Evolutionary conservation across 2,888 invertebrate species (phyloP).

Genomic region (Caenorhabditis sp.): DNA sequence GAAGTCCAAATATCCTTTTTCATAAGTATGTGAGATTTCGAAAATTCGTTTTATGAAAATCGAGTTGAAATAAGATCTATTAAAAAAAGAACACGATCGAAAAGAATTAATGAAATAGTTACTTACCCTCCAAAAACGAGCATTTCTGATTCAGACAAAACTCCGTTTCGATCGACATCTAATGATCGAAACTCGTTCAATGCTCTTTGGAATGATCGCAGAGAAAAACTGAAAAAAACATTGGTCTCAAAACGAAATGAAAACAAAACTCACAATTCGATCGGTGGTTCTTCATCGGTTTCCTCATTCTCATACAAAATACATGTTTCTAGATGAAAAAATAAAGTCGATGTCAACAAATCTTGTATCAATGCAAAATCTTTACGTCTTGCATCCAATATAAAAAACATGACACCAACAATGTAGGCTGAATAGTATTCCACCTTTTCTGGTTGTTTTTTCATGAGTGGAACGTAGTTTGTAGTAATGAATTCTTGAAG

Average conservation of each 20-base stretch:
- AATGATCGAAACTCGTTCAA: conserved; percentile 30
- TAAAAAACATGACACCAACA: conserved; percentile 25
- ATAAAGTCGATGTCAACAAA: conserved; percentile 18
- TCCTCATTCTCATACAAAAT: conserved; percentile 18
- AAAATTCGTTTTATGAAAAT: conserved; percentile 23
- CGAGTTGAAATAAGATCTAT: conserved; percentile 18
- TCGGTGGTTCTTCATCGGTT: conserved; percentile 60
- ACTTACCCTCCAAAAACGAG: conserved; percentile 20
- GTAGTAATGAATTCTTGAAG: conserved; percentile 5
- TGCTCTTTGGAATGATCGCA: conserved; percentile 3
- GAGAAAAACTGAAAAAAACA: conserved; percentile 20
- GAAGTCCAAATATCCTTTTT: conserved; percentile 26
- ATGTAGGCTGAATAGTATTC: conserved; percentile 26
- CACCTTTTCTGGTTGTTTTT: not conserved
- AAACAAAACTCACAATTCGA: not conserved
- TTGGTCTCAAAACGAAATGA: not conserved
- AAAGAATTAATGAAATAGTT: not conserved
- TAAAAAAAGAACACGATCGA: not conserved
- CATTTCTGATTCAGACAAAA: conserved; percentile 17
- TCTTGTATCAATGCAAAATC: conserved; percentile 11
- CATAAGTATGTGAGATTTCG: conserved; percentile 27
- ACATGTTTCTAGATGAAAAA: conserved; percentile 19
- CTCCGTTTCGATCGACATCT: conserved; percentile 22
- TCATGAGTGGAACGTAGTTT: conserved; percentile 4
- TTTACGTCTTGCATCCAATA: conserved; percentile 22